Percentiles rank a stretch among this genome's conserved stretches.
Evolutionary conservation across 2,888 invertebrate genomes (phyloP).

Genomic region (Oligia fasciuncula): DNA sequence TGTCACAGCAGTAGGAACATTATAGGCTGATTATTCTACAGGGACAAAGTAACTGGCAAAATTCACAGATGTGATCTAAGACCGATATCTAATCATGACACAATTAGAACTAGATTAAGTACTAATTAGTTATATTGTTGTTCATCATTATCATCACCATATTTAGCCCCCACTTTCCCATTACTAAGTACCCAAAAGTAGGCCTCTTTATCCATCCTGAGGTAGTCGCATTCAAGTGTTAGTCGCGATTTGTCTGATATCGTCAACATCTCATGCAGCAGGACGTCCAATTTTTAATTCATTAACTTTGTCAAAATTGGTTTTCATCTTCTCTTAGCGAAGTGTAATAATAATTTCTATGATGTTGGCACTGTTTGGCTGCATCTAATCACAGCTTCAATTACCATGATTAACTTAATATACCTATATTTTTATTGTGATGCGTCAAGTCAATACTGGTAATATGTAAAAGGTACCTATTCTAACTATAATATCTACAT

Average conservation of each 20-base stretch:
- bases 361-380: neutral
- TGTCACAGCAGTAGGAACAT: neutral
- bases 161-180: neutral
- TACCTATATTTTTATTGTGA: neutral
- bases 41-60: neutral
- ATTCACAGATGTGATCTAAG: neutral
- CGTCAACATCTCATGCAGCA: neutral
- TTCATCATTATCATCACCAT: neutral
- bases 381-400: neutral
- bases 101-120: neutral
- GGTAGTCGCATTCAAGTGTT: neutral
- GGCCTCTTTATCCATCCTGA: neutral
- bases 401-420: neutral
- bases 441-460: neutral
- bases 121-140: too few species aligned
- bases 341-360: neutral
- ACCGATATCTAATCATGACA: neutral
- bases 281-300: neutral
- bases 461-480: neutral
- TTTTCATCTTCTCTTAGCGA: too few species aligned
- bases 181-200: neutral
- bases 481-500: slow-evolving; percentile 5
- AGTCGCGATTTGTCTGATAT: neutral
- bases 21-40: neutral
- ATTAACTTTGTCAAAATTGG: neutral